phyloP scores from a whole-genome alignment of 2,888 invertebrate species.

The Thalpophila matura region DNA sequence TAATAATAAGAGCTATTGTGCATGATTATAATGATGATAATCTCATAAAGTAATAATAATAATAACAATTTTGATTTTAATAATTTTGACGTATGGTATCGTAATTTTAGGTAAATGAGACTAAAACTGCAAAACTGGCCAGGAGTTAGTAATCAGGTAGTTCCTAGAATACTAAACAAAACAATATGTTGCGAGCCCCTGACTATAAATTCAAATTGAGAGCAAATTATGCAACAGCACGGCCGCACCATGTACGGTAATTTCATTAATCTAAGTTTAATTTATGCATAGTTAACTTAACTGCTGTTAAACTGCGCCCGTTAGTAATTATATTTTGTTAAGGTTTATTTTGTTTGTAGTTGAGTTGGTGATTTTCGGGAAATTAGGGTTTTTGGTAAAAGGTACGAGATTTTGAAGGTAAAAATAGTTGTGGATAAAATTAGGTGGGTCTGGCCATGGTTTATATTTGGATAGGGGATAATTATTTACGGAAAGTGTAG shows the following conservation, averaged over 20 bases:
- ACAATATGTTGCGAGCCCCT: conserved; percentile 50
- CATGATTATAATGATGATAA: too few species aligned
- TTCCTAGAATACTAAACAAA: conserved; percentile 33
- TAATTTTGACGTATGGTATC: too few species aligned
- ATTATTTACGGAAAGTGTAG: background rate
- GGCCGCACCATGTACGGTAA: conserved; percentile 65
- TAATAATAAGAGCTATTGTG: too few species aligned
- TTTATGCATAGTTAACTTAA: conserved; percentile 72
- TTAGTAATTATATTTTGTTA: conserved; percentile 57
- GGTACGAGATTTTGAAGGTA: conserved; percentile 21
- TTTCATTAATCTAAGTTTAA: conserved; percentile 75
- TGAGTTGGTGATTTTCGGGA: conserved; percentile 25
- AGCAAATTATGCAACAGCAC: conserved; percentile 72
- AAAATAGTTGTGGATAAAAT: conserved; percentile 17
- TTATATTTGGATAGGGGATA: background rate
- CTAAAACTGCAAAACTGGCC: conserved; percentile 13
- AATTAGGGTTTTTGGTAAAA: conserved; percentile 36
- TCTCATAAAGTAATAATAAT: too few species aligned
- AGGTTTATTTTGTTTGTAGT: conserved; percentile 55
- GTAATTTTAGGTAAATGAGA: too few species aligned
- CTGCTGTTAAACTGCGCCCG: conserved; percentile 54
- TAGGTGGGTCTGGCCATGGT: conserved; percentile 3
- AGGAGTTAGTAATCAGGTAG: conserved; percentile 28
- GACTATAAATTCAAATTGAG: conserved; percentile 72
- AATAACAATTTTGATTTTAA: too few species aligned